Evolutionary conservation across 2,797 vertebrate genomes (phyloP).

Genomic region (Tangara arthus): DNA sequence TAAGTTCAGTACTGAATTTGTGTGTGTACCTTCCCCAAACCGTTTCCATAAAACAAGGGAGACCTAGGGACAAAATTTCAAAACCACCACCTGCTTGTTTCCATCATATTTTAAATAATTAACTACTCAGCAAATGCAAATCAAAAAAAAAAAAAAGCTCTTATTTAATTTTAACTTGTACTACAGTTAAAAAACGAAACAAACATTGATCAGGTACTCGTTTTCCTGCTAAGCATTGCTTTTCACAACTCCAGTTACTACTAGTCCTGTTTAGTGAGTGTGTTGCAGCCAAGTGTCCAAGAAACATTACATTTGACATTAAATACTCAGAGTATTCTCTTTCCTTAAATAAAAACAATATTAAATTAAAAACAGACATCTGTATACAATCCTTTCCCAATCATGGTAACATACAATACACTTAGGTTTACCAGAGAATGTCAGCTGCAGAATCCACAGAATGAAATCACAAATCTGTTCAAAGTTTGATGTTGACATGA

Average conservation of each 20-base stretch:
- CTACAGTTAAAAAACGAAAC: background rate
- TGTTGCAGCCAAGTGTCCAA: background rate
- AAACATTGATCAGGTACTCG: background rate
- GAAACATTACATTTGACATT: background rate
- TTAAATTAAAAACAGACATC: background rate
- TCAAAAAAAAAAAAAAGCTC: background rate
- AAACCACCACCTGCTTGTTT: conserved; percentile 22
- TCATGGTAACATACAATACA: background rate
- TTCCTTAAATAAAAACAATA: background rate
- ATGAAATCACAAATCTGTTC: background rate
- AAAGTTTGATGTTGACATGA: background rate
- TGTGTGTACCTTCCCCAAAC: background rate
- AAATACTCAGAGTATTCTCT: background rate
- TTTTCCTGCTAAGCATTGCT: background rate
- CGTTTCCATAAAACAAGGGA: background rate
- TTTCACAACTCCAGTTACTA: background rate
- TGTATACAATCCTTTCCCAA: background rate
- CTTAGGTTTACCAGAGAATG: background rate
- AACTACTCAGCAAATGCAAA: background rate
- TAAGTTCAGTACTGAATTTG: background rate
- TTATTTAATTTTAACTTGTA: background rate
- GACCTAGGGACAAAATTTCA: background rate
- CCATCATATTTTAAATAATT: conserved; percentile 4
- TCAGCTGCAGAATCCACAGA: background rate
- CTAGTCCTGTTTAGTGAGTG: background rate